These are phyloP conservation scores for Fragum fragum DNA, from an alignment of 2,888 invertebrate species.

Conservation along the genomic window DNA sequence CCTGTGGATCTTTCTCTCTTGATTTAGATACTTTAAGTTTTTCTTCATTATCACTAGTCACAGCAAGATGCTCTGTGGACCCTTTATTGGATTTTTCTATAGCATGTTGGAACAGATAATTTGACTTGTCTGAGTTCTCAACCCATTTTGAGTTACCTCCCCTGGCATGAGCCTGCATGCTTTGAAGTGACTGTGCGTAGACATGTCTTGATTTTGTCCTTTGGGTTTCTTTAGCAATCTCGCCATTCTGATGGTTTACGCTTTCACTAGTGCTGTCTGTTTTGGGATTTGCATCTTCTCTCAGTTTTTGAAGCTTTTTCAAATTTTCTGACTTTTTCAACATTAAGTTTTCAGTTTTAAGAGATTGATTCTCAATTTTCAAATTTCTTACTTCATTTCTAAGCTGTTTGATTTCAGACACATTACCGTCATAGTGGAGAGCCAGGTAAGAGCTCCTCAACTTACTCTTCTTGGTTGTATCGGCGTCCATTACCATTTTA, in stretches of 20 bases:
- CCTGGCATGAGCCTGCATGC: not conserved
- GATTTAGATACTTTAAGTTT: conserved; percentile 22
- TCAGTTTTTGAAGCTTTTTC: conserved; percentile 59
- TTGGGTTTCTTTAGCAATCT: not conserved
- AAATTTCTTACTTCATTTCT: conserved; percentile 55
- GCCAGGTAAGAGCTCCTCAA: conserved; percentile 55
- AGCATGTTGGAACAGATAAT: conserved; percentile 21
- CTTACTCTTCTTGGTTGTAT: conserved; percentile 60
- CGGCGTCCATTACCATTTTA: conserved; percentile 65
- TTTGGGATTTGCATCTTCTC: conserved; percentile 44
- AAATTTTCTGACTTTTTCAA: conserved; percentile 65
- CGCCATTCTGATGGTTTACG: not conserved
- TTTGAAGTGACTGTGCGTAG: conserved; percentile 21
- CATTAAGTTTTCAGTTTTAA: conserved; percentile 62
- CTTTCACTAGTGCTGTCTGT: not conserved
- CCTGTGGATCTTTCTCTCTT: conserved; percentile 31
- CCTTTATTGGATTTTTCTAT: conserved; percentile 23
- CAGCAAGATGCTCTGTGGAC: conserved; percentile 40
- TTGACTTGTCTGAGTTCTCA: not conserved
- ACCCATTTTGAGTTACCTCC: conserved; percentile 15
- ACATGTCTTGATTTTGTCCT: conserved; percentile 20
- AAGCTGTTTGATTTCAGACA: conserved; percentile 57
- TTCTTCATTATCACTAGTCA: conserved; percentile 27
- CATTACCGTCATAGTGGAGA: conserved; percentile 52
- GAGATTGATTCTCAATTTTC: conserved; percentile 56